These are phyloP conservation scores for Diadegma fenestrale DNA, from an alignment of 2,888 invertebrate species.

Conservation along the genomic window DNA sequence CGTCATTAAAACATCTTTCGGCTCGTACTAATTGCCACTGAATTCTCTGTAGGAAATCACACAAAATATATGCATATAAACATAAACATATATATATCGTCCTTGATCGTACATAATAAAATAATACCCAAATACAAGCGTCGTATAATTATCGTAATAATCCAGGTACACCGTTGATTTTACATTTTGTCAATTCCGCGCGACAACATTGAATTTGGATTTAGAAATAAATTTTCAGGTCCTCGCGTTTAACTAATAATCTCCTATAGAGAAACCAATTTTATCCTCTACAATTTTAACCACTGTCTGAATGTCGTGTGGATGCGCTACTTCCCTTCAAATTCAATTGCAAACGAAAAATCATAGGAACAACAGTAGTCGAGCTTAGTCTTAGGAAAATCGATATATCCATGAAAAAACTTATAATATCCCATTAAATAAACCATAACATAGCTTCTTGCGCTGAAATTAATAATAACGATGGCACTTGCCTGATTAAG, in stretches of 20 bases:
- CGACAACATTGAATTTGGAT: not conserved
- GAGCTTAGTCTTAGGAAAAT: constrained; percentile 54
- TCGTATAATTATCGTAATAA: constrained; percentile 57
- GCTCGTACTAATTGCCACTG: constrained; percentile 40
- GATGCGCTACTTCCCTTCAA: constrained; percentile 69
- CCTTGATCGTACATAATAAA: constrained; percentile 53
- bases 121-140: constrained; percentile 34
- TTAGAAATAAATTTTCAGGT: constrained; percentile 23
- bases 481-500: constrained; percentile 35
- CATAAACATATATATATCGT: constrained; percentile 46
- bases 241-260: constrained; percentile 32
- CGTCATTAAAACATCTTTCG: constrained; percentile 32
- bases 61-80: constrained; percentile 54
- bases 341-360: constrained; percentile 61
- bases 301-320: constrained; percentile 71
- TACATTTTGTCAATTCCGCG: constrained; percentile 29
- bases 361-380: constrained; percentile 44
- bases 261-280: constrained; percentile 47
- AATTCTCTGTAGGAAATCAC: constrained; percentile 49
- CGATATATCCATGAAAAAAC: constrained; percentile 38
- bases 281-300: constrained; percentile 62
- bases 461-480: constrained; percentile 46
- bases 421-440: constrained; percentile 3
- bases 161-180: constrained; percentile 63
- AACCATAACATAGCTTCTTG: constrained; percentile 18